These are phyloP conservation scores for Echeneis naucrates DNA, from an alignment of 2,797 vertebrate species.

Conservation along the genomic window DNA sequence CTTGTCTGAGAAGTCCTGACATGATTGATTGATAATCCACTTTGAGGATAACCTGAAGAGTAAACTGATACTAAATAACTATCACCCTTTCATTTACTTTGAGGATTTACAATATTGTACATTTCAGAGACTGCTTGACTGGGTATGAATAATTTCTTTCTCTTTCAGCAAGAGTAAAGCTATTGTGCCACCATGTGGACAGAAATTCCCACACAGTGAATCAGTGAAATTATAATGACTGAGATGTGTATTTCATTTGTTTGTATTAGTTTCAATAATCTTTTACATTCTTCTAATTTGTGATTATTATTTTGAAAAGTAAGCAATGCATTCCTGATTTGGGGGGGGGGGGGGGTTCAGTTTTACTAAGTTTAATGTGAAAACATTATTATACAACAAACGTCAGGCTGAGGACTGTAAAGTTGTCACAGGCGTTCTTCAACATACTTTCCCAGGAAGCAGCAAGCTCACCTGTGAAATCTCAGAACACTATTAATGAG, in stretches of 20 bases:
- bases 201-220: conserved; percentile 35
- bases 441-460: neutral
- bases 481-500: neutral
- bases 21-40: neutral
- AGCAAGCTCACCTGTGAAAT: neutral
- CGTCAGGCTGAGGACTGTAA: neutral
- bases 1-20: conserved; percentile 1
- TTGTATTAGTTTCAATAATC: neutral
- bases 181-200: conserved; percentile 78
- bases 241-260: neutral
- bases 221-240: neutral
- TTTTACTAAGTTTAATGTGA: no score
- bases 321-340: no score
- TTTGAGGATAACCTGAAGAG: neutral
- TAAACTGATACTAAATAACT: neutral
- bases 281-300: no score
- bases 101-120: conserved; percentile 5
- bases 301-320: no score
- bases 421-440: neutral
- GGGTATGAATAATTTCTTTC: conserved; percentile 2
- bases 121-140: neutral
- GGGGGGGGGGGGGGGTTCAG: no score
- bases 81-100: conserved; percentile 13
- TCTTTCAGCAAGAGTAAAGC: conserved; percentile 27
- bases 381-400: no score